Base-by-base conservation (phyloP, 23 tunicate species). In the Oikopleura albicans region DNA sequence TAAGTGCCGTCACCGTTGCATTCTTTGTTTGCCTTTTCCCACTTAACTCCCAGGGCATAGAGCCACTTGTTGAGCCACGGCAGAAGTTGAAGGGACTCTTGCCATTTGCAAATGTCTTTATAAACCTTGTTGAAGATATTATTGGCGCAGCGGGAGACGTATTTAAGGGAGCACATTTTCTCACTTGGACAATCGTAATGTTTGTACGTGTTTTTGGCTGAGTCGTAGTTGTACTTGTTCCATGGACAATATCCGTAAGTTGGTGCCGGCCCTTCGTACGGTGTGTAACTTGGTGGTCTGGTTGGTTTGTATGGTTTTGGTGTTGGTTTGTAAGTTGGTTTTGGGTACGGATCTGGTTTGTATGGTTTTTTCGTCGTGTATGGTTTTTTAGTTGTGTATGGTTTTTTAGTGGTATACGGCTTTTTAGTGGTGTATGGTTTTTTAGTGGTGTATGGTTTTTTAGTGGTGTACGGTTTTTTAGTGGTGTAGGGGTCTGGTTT, bases 401-500 rank as follows among this genome's bases (percentile, higher is more conserved):
- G 36, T 71, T 27, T 12, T 71, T 71, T 71, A 2, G 79, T 71
- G 33, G 79, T 71, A 37, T 71, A 71, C 31, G 33, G 33, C 37
- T 27, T 27, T 71, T 16, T 16, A 22, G 79, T 71, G 33, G 79
- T 71, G 37, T 71, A 71, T 2, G 79, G 37, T 12, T 27, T 4
- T 29, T 71, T 71, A 2, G 79, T 31, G 28, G 79, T 71, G 37
- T 71, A 71, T 4, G 37, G 36, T 12, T 27, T 4, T 29, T 71
- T 71, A 16, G 79, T 71, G 33, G 79, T 71, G 79, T 71, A 16
- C 31, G 33, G 33, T 71, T 71, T 4, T 71, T 71, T 71, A 2
- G 79, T 71, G 33, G 79, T 71, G 79, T 71, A 71, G 4, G 79
- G 79, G 16, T 49, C 22, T n/a, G n/a, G n/a, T n/a, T n/a, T n/a